Percentiles rank a stretch among this genome's conserved stretches.
Conservation (phyloP, 2,888 invertebrate species). For the Beris chalybata region DNA sequence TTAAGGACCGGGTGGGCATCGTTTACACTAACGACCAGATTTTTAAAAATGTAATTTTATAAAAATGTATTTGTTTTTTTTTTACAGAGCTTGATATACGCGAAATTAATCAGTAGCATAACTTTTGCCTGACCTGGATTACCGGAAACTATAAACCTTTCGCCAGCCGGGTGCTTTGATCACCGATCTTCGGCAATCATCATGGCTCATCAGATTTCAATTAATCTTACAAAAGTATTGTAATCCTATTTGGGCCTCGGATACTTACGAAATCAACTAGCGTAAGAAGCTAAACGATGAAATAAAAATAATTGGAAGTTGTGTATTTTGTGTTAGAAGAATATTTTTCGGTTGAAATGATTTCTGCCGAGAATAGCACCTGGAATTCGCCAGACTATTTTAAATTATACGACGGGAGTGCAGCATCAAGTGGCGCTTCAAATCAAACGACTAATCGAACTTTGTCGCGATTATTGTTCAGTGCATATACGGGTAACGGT, state of each 20-base stretch:
- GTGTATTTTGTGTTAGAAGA: background rate
- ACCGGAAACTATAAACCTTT: no score
- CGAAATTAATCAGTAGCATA: no score
- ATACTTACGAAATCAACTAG: conserved; percentile 33
- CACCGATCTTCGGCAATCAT: no score
- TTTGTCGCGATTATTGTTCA: conserved; percentile 7
- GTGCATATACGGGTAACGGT: conserved; percentile 9
- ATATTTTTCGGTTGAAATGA: conserved; percentile 1
- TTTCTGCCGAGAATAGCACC: conserved; percentile 23
- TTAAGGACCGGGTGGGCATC: no score
- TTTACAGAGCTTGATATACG: no score
- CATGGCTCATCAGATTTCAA: no score
- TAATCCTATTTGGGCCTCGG: conserved; percentile 44
- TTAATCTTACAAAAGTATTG: conserved; percentile 35
- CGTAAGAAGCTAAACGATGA: background rate
- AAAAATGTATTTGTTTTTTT: no score
- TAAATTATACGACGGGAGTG: conserved; percentile 42
- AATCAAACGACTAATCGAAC: conserved; percentile 33
- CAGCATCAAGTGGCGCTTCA: conserved; percentile 11
- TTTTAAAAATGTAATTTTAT: no score
- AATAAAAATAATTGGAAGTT: background rate
- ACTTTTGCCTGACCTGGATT: no score
- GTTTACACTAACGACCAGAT: no score
- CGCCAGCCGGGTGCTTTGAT: no score
- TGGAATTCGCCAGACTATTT: conserved; percentile 43